Evolutionary conservation across 2,113 vertebrate species (phyloP).

Genomic region (Solenodon paradoxus): DNA sequence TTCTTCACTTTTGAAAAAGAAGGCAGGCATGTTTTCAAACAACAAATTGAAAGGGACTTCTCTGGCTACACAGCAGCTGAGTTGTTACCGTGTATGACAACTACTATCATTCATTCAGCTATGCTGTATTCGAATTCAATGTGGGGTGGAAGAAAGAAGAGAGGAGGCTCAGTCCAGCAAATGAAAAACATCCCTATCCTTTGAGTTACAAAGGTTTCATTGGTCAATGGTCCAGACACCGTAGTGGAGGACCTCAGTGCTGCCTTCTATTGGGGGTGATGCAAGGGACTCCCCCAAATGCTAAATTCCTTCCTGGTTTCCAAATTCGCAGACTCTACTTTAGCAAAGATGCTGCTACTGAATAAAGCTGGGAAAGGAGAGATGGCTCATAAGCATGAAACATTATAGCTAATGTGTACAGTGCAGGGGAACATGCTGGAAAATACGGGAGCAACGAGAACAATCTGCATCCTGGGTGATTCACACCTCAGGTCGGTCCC

Average conservation of each 20-base stretch:
- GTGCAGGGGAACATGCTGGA: not conserved
- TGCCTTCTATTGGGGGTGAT: not conserved
- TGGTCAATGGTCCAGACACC: not conserved
- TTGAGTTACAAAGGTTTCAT: not conserved
- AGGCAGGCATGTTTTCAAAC: not conserved
- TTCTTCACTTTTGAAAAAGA: constrained; percentile 3
- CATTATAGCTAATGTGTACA: not conserved
- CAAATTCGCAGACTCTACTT: not conserved
- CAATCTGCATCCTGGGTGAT: not conserved
- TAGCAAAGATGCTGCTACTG: not conserved
- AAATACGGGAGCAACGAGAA: not conserved
- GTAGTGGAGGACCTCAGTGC: not conserved
- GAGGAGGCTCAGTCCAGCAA: not conserved
- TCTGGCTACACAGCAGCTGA: not conserved
- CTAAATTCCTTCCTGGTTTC: not conserved
- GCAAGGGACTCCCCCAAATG: not conserved
- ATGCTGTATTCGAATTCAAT: not conserved
- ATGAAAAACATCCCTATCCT: not conserved
- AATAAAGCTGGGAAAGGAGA: not conserved
- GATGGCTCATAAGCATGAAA: not conserved
- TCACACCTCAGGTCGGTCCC: not conserved
- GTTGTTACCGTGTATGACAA: no score
- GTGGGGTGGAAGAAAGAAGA: not conserved
- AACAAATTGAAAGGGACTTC: not conserved
- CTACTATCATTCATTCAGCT: no score